These are phyloP conservation scores for Todiramphus chloris DNA, from an alignment of 2,113 vertebrate genomes.

Conservation along the genomic window DNA sequence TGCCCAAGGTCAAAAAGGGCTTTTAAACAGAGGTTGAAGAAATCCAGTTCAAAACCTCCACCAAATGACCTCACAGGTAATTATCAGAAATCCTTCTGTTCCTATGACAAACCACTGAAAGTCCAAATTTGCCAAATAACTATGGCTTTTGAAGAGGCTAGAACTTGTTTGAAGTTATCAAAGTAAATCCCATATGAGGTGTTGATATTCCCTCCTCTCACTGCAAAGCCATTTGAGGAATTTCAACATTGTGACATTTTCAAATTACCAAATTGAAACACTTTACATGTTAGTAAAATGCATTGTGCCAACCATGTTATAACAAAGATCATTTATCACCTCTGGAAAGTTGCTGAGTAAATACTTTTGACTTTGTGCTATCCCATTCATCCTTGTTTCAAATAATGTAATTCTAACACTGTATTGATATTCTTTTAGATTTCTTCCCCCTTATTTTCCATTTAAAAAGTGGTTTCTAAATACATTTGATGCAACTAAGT, in stretches of 20 bases:
- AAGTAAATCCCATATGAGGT: neutral
- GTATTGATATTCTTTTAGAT: slow-evolving; percentile 43
- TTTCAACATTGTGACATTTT: slow-evolving; percentile 9
- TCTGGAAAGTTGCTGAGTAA: slow-evolving; percentile 54
- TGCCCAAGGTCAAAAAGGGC: neutral
- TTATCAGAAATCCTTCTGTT: neutral
- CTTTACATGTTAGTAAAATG: slow-evolving; percentile 53
- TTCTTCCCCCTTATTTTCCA: neutral
- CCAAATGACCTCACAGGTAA: neutral
- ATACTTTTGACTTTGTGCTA: slow-evolving; percentile 57
- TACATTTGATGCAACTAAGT: slow-evolving; percentile 39
- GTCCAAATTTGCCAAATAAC: neutral
- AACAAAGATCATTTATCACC: slow-evolving; percentile 46
- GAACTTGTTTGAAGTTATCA: neutral
- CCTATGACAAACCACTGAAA: neutral
- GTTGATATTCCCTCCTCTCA: neutral
- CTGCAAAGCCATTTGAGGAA: neutral
- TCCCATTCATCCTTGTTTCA: slow-evolving; percentile 67
- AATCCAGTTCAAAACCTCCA: neutral
- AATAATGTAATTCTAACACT: slow-evolving; percentile 55
- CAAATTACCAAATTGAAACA: slow-evolving; percentile 28
- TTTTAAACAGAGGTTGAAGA: neutral
- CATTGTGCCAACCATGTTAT: neutral
- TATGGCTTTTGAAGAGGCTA: neutral
- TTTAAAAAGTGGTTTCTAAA: slow-evolving; percentile 51